Percentiles rank a stretch among this genome's conserved stretches.
phyloP scores from a whole-genome alignment of 2,113 vertebrate species.

The Verasper variegatus region DNA sequence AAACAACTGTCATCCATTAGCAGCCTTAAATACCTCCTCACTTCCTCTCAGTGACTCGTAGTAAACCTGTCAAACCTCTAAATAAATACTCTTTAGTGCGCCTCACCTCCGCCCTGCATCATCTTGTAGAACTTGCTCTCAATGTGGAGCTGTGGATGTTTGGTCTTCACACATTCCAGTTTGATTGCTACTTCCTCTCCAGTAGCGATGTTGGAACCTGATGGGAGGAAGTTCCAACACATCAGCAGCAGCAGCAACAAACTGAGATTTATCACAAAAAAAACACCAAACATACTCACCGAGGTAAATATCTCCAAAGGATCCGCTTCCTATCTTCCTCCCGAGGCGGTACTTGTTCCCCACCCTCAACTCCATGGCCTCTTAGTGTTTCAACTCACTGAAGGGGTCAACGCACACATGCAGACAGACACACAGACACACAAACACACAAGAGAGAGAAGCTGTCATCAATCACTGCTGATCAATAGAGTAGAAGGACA shows the following conservation, averaged over 20 bases:
- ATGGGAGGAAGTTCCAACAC: slow-evolving; percentile 4
- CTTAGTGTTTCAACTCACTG: slow-evolving; percentile 60
- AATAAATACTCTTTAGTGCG: rapidly evolving
- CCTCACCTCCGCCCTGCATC: slow-evolving; percentile 98
- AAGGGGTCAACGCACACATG: slow-evolving; percentile 39
- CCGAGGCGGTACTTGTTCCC: slow-evolving; percentile 97
- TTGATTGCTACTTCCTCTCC: slow-evolving; percentile 99
- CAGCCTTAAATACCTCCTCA: not conserved
- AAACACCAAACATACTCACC: slow-evolving; percentile 78
- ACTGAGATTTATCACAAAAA: not conserved
- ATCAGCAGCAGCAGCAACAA: not conserved
- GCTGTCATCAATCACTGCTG: slow-evolving; percentile 59
- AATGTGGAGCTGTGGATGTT: slow-evolving; percentile 98
- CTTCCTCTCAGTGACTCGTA: not conserved
- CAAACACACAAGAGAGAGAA: slow-evolving; percentile 11
- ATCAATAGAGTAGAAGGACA: slow-evolving; percentile 62
- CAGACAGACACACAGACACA: slow-evolving; percentile 26
- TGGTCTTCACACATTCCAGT: slow-evolving; percentile 99
- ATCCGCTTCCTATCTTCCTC: slow-evolving; percentile 97
- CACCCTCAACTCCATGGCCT: slow-evolving; percentile 94
- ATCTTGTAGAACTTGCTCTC: slow-evolving; percentile 99
- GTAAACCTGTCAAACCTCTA: slow-evolving; percentile 3
- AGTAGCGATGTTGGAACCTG: slow-evolving; percentile 97
- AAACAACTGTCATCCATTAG: not conserved
- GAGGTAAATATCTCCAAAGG: slow-evolving; percentile 97